phyloP scores from a whole-genome alignment of 2,113 vertebrate species.

The Nothoprocta perdicaria region DNA sequence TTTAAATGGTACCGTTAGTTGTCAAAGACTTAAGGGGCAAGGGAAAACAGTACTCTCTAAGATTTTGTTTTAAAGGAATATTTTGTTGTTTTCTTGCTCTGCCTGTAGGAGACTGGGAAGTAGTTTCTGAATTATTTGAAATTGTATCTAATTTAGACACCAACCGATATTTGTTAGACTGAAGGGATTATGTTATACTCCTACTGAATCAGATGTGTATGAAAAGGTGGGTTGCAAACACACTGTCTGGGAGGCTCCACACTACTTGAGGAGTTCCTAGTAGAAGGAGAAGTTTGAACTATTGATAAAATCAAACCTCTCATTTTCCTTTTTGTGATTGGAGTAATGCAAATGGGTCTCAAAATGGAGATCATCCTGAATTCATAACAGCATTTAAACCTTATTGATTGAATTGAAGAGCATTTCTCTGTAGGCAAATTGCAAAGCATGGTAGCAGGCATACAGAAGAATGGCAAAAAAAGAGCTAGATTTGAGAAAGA shows the following conservation, averaged over 20 bases:
- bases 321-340: neutral
- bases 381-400: neutral
- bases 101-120: neutral
- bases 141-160: neutral
- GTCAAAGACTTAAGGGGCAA: neutral
- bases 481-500: neutral
- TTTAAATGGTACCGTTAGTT: neutral
- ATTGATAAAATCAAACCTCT: neutral
- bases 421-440: neutral
- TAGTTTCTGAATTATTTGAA: neutral
- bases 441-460: neutral
- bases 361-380: neutral
- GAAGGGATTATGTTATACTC: neutral
- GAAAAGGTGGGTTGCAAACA: neutral
- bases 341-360: neutral
- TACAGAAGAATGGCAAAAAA: neutral
- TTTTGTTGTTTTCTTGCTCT: neutral
- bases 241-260: neutral
- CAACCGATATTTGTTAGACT: neutral
- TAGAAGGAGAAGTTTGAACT: neutral
- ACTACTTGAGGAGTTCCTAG: neutral
- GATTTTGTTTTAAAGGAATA: neutral
- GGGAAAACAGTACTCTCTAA: neutral
- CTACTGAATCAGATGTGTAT: neutral
- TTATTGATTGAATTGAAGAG: neutral